Evolutionary conservation across 2,113 vertebrate species (phyloP), one percentile per base, ranked within the genome.

Genomic region (Leuciscus idus): DNA sequence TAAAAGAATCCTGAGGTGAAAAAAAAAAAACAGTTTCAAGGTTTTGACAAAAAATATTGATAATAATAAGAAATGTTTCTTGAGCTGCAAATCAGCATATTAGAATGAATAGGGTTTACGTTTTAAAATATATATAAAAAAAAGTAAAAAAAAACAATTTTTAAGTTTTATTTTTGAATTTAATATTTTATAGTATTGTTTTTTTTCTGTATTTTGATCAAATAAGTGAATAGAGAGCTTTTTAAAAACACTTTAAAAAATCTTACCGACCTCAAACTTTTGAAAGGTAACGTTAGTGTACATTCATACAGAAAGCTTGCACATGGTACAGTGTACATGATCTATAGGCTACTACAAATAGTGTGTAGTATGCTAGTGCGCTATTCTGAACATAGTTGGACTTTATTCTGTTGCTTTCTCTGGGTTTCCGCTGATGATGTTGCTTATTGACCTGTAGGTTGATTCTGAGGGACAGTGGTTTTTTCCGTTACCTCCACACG

Each of bases 401-500:
- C 23, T 46, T 11, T 6, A 4, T 74, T 74, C 19, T 43, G 61
- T 23, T 46, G 21, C 11, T 76, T 30, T 50, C 12, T 77, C n/a
- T 23, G 10, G 2, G 26, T 28, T 30, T 30, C 7, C 10, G 21
- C 33, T 28, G 12, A 19, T 66, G 12, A 86, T 76, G 50, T 75
- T 19, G 11, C 46, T 33, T 48, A 78, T 62, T 61, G 1, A 11
- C 74, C 19, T 85, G 46, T 92, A 99, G 98, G 98, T 97, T 93
- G 4, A 96, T 99, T 85, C 95, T 99, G 75, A 97, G 96, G 89
- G 97, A 98, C 94, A 97, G 98, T 61, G 94, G 95, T 10, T 98
- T 97, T 88, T 99, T 97, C 92, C 97, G 98, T 4, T 99, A 99
- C 91, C 92, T 99, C 91, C 98, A 99, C 94, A 95, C 97, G 0